Evolutionary conservation across 2,797 vertebrate genomes (phyloP).

Genomic region (Typhlichthys subterraneus): DNA sequence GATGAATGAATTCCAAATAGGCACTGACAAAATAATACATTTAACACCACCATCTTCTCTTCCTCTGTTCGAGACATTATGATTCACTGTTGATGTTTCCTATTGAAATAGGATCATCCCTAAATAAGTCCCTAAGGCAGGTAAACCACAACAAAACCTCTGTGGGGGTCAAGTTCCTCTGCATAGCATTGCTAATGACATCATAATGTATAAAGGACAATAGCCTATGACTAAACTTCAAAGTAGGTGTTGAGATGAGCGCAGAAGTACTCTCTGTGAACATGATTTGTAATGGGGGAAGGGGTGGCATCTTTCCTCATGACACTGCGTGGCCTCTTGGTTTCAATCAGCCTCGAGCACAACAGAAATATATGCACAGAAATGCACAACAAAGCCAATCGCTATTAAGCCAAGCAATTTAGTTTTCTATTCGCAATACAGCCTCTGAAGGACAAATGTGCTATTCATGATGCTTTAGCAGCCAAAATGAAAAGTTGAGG

Average conservation of each 20-base stretch:
- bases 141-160: conserved; percentile 83
- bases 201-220: conserved; percentile 85
- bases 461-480: conserved; percentile 91
- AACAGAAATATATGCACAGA: conserved; percentile 89
- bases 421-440: conserved; percentile 94
- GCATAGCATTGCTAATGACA: conserved; percentile 89
- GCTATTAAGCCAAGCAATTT: conserved; percentile 93
- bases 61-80: conserved; percentile 69
- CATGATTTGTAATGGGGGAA: conserved; percentile 87
- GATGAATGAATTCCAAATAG: conserved; percentile 62
- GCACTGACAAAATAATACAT: conserved; percentile 8
- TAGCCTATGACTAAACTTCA: conserved; percentile 87
- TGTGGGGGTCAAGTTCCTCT: conserved; percentile 89
- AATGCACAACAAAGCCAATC: conserved; percentile 97
- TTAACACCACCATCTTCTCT: conserved; percentile 50
- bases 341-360: conserved; percentile 83
- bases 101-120: conserved; percentile 80
- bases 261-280: conserved; percentile 78
- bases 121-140: conserved; percentile 86
- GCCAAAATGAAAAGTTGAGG: conserved; percentile 88
- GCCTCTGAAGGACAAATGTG: conserved; percentile 87
- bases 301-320: conserved; percentile 82
- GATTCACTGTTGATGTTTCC: conserved; percentile 70
- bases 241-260: conserved; percentile 80
- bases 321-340: conserved; percentile 88